Evolutionary conservation across 2,797 vertebrate genomes (phyloP), one percentile per base, ranked within the genome.

Genomic region (Erethizon dorsatum): DNA sequence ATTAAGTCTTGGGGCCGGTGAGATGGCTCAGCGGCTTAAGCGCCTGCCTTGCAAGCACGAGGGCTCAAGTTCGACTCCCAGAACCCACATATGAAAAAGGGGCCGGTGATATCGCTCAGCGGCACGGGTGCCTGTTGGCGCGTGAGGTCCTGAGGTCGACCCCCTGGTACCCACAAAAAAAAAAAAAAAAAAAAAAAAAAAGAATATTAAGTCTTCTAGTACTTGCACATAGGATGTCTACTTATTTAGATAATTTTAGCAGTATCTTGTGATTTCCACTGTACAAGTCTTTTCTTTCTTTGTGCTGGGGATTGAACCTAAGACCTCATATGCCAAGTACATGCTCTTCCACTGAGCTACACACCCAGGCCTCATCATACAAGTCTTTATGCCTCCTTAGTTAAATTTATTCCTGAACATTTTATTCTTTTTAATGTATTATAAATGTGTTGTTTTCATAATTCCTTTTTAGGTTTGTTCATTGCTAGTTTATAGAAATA

Each of bases 391-490:
- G 26, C 61, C 28, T 45, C 61, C 77, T 67, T 47, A 12, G 61
- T 54, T 45, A 67, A 90, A 54, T 13, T 65, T 90, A 65, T 67
- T 65, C n/a, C 10, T 54, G n/a, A 50, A 45, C 37, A 52, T 59
- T 73, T 86, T 45, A 54, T 90, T 67, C 18, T 41, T 88, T 26
- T 52, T 79, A 24, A 56, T 69, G 50, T 65, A 41, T 54, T 54
- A 69, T 90, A 24, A 61, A 50, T 63, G 45, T 1, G 20, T 56
- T 57, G 20, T 57, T 65, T 79, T 63, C 47, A 37, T 89, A 61
- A 78, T 78, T 63, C 56, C 50, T 82, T 90, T 90, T 47, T 47
- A 83, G 56, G 75, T 47, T 63, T 88, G 65, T 88, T 91, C 77
- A 20, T 83, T 90, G 33, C 50, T 87, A 82, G 18, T 91, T 20